These are phyloP conservation scores for Sakesphorus luctuosus DNA, from an alignment of 2,113 vertebrate species.

Conservation along the genomic window DNA sequence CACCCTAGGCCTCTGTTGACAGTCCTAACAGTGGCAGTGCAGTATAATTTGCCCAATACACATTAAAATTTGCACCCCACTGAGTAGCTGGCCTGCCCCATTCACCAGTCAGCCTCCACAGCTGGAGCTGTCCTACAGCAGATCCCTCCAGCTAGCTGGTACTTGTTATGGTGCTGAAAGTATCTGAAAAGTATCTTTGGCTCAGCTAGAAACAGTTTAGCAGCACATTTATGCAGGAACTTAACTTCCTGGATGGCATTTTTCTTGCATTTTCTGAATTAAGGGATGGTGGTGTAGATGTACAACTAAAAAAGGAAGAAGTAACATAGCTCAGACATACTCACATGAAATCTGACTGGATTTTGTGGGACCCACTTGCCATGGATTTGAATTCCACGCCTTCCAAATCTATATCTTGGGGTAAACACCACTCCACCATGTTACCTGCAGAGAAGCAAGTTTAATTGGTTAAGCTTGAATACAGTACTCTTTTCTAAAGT, in stretches of 20 bases:
- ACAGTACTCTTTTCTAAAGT: background rate
- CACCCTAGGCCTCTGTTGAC: background rate
- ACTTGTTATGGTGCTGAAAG: background rate
- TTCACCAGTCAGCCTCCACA: background rate
- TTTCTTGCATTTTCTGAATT: background rate
- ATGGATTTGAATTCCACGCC: slow-evolving; percentile 99
- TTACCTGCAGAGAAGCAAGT: slow-evolving; percentile 82
- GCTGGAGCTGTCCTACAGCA: background rate
- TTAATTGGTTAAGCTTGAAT: background rate
- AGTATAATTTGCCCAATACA: background rate
- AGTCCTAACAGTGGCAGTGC: background rate
- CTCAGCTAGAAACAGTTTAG: background rate
- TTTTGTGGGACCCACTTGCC: slow-evolving; percentile 96
- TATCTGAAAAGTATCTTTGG: background rate
- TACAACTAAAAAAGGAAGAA: background rate
- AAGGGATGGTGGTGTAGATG: background rate
- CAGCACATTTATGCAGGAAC: background rate
- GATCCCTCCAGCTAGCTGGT: background rate
- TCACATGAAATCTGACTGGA: slow-evolving; percentile 96
- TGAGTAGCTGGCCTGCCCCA: background rate
- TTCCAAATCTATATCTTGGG: slow-evolving; percentile 93
- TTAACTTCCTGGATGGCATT: background rate
- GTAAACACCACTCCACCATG: slow-evolving; percentile 96
- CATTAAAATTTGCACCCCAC: background rate
- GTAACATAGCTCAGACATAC: slow-evolving; percentile 33